Percentiles rank a stretch among this genome's conserved stretches.
Evolutionary conservation across 2,888 invertebrate genomes (phyloP).

Genomic region (Tachystola acroxantha): DNA sequence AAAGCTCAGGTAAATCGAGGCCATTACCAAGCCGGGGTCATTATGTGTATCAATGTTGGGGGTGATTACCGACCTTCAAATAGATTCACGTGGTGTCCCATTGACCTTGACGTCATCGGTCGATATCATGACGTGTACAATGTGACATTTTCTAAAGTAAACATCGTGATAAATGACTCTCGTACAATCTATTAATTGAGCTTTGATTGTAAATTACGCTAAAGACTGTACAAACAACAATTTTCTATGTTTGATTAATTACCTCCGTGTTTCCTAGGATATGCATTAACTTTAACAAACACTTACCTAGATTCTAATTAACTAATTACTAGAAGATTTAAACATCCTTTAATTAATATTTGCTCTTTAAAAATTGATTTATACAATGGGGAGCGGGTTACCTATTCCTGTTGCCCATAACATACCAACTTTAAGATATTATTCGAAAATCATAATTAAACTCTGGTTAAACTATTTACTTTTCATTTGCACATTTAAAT

Average conservation of each 20-base stretch:
- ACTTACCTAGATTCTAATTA: too few relatives aligned
- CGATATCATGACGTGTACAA: constrained; percentile 52
- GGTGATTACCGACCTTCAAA: constrained; percentile 28
- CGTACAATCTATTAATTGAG: constrained; percentile 19
- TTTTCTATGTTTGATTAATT: too few relatives aligned
- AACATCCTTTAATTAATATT: too few relatives aligned
- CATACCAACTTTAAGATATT: too few relatives aligned
- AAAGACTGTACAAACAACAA: constrained; percentile 14
- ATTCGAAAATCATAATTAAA: neutral
- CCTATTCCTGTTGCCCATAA: too few relatives aligned
- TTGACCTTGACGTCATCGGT: constrained; percentile 62
- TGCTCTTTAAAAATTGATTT: too few relatives aligned
- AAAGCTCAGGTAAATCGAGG: constrained; percentile 25
- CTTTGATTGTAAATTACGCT: constrained; percentile 23
- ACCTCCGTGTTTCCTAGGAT: too few relatives aligned
- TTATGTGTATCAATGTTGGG: constrained; percentile 28
- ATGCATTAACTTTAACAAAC: too few relatives aligned
- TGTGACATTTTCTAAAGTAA: constrained; percentile 31
- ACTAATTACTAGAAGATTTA: too few relatives aligned
- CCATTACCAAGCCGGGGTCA: constrained; percentile 29
- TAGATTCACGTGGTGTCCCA: constrained; percentile 27
- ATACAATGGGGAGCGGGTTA: too few relatives aligned
- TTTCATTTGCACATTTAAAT: too few relatives aligned
- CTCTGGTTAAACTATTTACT: too few relatives aligned
- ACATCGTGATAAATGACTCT: constrained; percentile 43